These are phyloP conservation scores for Molossus alvarezi DNA, from an alignment of 2,797 vertebrate genomes.

Conservation along the genomic window DNA sequence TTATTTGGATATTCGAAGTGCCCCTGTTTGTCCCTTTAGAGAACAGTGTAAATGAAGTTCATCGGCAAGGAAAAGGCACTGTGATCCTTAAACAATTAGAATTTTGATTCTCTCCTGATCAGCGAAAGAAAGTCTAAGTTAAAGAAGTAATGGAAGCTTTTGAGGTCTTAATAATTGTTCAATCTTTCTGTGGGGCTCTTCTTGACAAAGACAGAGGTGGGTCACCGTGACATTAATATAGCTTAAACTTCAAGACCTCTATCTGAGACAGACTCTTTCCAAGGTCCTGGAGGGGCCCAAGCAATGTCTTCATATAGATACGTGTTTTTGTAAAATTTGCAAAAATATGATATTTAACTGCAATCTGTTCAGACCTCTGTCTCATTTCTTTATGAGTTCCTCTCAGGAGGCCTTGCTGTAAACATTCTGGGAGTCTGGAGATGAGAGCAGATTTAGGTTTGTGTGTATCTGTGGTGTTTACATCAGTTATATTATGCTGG, in stretches of 20 bases:
- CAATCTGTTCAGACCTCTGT: neutral
- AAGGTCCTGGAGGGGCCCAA: neutral
- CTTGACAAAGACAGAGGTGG: neutral
- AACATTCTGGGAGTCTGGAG: neutral
- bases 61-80: conserved; percentile 1
- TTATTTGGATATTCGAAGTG: conserved; percentile 54
- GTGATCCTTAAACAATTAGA: neutral
- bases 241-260: neutral
- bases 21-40: neutral
- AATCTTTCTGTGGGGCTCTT: neutral
- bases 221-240: neutral
- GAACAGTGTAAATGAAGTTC: neutral
- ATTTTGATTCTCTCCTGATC: conserved; percentile 7
- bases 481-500: neutral
- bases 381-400: neutral
- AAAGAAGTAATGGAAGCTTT: conserved; percentile 8
- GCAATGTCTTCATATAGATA: neutral
- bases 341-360: neutral
- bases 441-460: neutral
- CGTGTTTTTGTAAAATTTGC: neutral
- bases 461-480: neutral
- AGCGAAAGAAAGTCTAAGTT: neutral
- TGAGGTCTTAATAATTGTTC: neutral
- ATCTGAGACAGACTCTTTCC: neutral
- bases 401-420: neutral